These are phyloP conservation scores for Dynastes hyllus DNA, from an alignment of 2,888 invertebrate genomes.

Conservation along the genomic window DNA sequence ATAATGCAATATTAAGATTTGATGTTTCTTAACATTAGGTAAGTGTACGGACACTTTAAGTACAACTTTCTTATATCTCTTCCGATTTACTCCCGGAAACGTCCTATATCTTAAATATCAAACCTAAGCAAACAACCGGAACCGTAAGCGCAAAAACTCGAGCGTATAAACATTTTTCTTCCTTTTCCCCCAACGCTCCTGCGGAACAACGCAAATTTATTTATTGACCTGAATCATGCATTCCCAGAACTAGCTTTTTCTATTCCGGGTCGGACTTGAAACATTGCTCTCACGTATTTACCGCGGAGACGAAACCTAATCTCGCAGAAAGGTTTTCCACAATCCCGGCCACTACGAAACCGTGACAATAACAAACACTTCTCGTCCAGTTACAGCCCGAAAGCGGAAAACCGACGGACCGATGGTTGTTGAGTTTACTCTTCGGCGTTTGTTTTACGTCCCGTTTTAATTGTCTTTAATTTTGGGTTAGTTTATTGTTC, in stretches of 20 bases:
- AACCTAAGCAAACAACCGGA: too few species aligned
- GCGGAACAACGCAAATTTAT: constrained; percentile 16
- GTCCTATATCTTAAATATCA: too few species aligned
- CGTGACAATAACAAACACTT: constrained; percentile 34
- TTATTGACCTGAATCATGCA: constrained; percentile 30
- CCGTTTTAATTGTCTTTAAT: too few species aligned
- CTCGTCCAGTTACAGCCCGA: constrained; percentile 4
- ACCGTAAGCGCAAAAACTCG: too few species aligned
- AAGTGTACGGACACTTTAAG: too few species aligned
- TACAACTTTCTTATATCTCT: too few species aligned
- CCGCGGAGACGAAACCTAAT: constrained; percentile 26
- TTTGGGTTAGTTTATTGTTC: too few species aligned
- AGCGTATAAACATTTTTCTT: neutral
- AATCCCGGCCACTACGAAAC: constrained; percentile 5
- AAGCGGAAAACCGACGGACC: constrained; percentile 7
- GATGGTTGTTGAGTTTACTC: constrained; percentile 9
- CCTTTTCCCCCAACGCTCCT: neutral
- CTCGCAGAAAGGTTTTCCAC: constrained; percentile 27
- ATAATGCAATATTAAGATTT: too few species aligned
- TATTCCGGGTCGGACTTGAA: constrained; percentile 7
- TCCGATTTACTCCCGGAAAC: too few species aligned
- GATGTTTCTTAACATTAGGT: too few species aligned
- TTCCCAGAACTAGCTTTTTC: constrained; percentile 15
- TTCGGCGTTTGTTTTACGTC: neutral
- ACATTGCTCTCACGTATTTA: constrained; percentile 24